Evolutionary conservation across 92 coral and sea anemone genomes (phyloP).

Genomic region (Ricordea florida): DNA sequence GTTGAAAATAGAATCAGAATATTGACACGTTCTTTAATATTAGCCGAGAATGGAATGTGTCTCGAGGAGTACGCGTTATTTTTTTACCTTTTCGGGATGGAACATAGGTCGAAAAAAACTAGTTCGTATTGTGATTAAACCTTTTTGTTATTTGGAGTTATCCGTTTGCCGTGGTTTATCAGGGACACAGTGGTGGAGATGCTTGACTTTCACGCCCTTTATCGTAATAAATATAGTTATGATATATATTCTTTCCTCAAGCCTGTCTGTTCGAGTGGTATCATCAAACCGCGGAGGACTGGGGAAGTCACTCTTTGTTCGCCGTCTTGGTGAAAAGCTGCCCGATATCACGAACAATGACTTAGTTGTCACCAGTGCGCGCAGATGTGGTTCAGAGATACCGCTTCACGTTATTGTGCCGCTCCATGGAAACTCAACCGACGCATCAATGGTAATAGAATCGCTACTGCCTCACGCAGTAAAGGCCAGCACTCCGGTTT

Average conservation of each 20-base stretch:
- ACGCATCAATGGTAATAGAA: constrained; percentile 57
- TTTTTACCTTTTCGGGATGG: no score
- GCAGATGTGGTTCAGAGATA: not conserved
- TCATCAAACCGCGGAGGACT: constrained; percentile 82
- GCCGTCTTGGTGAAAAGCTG: constrained; percentile 58
- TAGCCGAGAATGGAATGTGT: no score
- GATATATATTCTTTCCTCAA: not conserved
- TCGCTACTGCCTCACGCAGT: constrained; percentile 31
- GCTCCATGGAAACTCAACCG: constrained; percentile 73
- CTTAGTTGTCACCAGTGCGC: not conserved
- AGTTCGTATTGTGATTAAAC: no score
- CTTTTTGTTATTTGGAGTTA: no score
- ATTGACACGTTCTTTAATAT: no score
- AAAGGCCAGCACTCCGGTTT: constrained; percentile 46
- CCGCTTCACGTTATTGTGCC: constrained; percentile 67
- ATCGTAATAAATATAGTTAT: no score
- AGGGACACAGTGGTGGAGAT: no score
- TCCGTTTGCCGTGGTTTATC: no score
- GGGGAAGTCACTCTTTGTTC: constrained; percentile 69
- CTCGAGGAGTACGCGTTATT: no score
- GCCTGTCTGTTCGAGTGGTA: constrained; percentile 71
- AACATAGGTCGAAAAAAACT: no score
- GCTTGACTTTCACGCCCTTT: no score
- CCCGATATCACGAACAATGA: constrained; percentile 49
- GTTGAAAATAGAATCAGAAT: no score